Percentiles rank a stretch among this genome's conserved stretches.
Conservation (phyloP, 2,888 invertebrate species). For the Tubiluchus corallicola region DNA sequence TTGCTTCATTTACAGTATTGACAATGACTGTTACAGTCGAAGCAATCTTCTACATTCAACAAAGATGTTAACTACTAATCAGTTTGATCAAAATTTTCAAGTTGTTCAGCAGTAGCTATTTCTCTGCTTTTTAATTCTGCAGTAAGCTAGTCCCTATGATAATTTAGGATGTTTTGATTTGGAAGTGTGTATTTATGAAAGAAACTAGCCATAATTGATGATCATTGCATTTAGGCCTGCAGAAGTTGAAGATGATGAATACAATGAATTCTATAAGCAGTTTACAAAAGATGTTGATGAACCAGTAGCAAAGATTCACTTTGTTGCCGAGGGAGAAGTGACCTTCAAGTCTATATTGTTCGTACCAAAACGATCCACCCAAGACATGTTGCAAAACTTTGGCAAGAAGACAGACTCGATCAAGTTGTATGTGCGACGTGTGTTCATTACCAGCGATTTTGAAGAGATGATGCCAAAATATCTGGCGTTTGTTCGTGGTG, state of each 20-base stretch:
- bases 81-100: no score
- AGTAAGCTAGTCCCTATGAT: no score
- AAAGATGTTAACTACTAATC: no score
- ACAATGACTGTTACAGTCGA: no score
- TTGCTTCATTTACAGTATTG: no score
- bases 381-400: constrained; percentile 85
- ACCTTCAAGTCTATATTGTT: constrained; percentile 91
- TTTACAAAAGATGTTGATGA: constrained; percentile 71
- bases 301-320: constrained; percentile 74
- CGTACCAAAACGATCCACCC: constrained; percentile 72
- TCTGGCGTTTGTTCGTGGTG: constrained; percentile 79
- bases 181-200: no score
- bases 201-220: no score
- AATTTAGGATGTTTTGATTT: no score
- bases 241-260: constrained; percentile 72
- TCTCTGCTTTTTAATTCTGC: no score
- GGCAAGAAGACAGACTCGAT: constrained; percentile 86
- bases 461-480: constrained; percentile 99
- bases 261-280: constrained; percentile 82
- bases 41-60: no score
- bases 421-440: constrained; percentile 87
- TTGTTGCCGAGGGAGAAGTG: constrained; percentile 96
- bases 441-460: constrained; percentile 99
- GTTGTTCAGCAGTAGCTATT: no score
- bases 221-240: constrained; percentile 39